phyloP scores from a whole-genome alignment of 2,797 vertebrate species.

The Sebastes dallii region DNA sequence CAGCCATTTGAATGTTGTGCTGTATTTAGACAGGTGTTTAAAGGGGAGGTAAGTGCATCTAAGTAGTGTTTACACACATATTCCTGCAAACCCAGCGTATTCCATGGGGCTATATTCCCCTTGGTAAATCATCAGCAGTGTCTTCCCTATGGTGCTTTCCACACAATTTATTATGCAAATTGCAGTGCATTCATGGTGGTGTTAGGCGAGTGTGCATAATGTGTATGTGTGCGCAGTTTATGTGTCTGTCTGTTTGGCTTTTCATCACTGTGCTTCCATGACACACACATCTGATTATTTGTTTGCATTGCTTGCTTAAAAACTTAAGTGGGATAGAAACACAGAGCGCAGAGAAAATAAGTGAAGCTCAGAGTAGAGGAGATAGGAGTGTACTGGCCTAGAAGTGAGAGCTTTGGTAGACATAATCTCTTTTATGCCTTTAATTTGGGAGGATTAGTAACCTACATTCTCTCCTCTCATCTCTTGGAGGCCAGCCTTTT shows the following conservation, averaged over 20 bases:
- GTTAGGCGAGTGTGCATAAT: conserved; percentile 13
- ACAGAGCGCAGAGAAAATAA: conserved; percentile 13
- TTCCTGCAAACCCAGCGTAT: conserved; percentile 15
- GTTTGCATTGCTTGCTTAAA: conserved; percentile 13
- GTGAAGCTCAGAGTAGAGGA: conserved; percentile 1
- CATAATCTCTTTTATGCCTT: conserved; percentile 67
- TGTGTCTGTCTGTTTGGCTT: conserved; percentile 13
- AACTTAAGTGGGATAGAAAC: conserved; percentile 19
- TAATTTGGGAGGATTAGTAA: conserved; percentile 73
- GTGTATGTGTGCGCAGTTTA: neutral
- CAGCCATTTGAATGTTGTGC: conserved; percentile 37
- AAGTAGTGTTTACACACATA: conserved; percentile 49
- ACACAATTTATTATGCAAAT: conserved; percentile 47
- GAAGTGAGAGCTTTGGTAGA: conserved; percentile 52
- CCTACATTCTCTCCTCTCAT: conserved; percentile 57
- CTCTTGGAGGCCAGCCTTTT: conserved; percentile 47
- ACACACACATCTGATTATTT: neutral
- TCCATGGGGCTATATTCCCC: conserved; percentile 15
- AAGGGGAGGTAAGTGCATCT: conserved; percentile 39
- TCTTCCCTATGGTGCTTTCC: conserved; percentile 29
- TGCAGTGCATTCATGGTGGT: conserved; percentile 5
- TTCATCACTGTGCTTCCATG: no score
- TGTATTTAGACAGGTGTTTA: conserved; percentile 61
- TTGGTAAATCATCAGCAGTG: conserved; percentile 48
- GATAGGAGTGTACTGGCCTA: conserved; percentile 27